A percentile compares a stretch with the other conserved stretches of the same genome.
Conservation (phyloP, 2,113 vertebrate species). For the Nannobrachium achirus region DNA sequence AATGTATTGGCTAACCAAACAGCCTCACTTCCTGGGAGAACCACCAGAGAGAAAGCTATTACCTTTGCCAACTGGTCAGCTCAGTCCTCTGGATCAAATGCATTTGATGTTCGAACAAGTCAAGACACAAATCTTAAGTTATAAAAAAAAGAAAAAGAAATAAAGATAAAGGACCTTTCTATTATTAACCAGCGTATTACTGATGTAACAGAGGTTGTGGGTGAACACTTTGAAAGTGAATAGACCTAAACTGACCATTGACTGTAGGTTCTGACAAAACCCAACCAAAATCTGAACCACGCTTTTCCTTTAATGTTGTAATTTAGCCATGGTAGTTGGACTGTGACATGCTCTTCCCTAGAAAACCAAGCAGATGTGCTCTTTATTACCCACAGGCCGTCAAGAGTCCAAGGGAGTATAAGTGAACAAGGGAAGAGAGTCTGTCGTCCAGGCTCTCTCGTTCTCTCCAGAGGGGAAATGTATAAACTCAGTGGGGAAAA, state of each 20-base stretch:
- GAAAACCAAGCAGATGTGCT: conserved; percentile 70
- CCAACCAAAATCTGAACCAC: conserved; percentile 38
- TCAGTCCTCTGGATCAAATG: too few species aligned
- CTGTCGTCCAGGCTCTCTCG: conserved; percentile 49
- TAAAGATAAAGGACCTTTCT: not conserved
- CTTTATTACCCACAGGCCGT: conserved; percentile 58
- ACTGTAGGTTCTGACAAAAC: conserved; percentile 37
- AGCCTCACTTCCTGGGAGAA: conserved; percentile 44
- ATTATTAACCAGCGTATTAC: conserved; percentile 52
- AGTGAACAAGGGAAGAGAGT: conserved; percentile 50
- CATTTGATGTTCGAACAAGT: too few species aligned
- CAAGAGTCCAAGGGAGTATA: conserved; percentile 68
- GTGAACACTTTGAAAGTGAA: not conserved
- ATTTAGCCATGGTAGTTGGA: conserved; percentile 38
- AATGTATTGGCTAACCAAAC: conserved; percentile 27
- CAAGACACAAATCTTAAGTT: not conserved
- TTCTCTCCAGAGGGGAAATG: conserved; percentile 47
- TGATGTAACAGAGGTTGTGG: too few species aligned
- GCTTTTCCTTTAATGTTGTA: conserved; percentile 25
- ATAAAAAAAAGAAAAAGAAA: conserved; percentile 39
- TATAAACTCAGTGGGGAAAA: conserved; percentile 53
- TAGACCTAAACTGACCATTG: conserved; percentile 26
- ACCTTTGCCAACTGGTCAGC: conserved; percentile 18
- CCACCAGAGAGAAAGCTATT: conserved; percentile 16
- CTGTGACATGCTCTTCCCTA: conserved; percentile 56